Base-by-base conservation (phyloP, 2,797 vertebrate genomes). In the Clarias fuscus region DNA sequence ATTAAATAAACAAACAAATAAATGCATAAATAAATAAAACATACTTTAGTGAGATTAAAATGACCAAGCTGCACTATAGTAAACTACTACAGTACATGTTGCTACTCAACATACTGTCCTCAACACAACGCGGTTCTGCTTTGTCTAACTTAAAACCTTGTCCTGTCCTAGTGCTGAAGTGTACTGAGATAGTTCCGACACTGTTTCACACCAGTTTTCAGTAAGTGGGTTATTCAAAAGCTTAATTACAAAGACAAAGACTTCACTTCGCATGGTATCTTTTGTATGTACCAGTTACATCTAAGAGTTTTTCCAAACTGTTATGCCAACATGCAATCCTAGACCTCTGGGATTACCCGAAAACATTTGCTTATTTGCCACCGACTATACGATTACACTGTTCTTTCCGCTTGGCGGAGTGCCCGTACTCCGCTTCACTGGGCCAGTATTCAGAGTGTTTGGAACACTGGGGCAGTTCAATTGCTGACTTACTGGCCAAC, bases 301-400 rank as follows among this genome's bases (percentile, higher is more conserved):
- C 92, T 83, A 93, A 92, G 93, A 94, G 92, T 92, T 92, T 89
- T 83, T 90, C 53, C 89, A 91, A 92, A 94, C 90, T 22, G 15
- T 43, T 86, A 78, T 3, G 91, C 91, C 64, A 67, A 64, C 15
- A 2, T 85, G 85, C 87, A 88, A 88, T 85, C 88, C 91, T 90
- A 91, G 80, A 58, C 89, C 48, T 79, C 53, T 62, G 67, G 79
- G 83, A 91, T 93, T 90, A 87, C 84, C 59, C 13, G 24, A 86
- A 85, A 64, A 85, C 86, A 71, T 53, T 80, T 91, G 91, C 91
- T 90, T 91, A 93, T 93, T 92, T 91, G 93, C 93, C 91, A 92
- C 90, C 91, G 93, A 93, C 93, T 92, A 89, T 90, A 93, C 93
- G 94, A 95, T 93, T 92, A 94, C 92, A 92, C 81, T 71, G 79